phyloP scores from a whole-genome alignment of 2,797 vertebrate genomes.

The Helicolenus hilgendorfi region DNA sequence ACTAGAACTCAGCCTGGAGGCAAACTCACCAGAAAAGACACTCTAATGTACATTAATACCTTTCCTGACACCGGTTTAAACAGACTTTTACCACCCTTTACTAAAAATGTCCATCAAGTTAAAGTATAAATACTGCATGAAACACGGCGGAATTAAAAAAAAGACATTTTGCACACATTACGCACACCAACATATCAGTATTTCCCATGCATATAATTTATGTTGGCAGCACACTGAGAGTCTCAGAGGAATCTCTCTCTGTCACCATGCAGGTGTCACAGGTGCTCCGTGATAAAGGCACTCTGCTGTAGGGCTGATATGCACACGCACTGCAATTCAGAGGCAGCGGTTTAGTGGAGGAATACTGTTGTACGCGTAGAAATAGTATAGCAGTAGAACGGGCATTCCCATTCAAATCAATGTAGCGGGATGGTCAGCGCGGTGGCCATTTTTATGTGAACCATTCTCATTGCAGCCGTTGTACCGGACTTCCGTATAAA shows the following conservation, averaged over 20 bases:
- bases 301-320: constrained; percentile 47
- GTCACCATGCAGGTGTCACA: constrained; percentile 60
- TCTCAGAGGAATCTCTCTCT: constrained; percentile 6
- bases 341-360: not conserved
- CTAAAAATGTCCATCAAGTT: not conserved
- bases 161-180: not conserved
- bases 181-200: not conserved
- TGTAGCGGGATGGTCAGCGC: fast-evolving
- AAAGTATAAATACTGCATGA: not conserved
- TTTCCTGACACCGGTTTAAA: not conserved
- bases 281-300: constrained; percentile 50
- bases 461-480: too few relatives aligned
- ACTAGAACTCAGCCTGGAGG: not conserved
- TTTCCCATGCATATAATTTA: constrained; percentile 32
- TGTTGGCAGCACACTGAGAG: constrained; percentile 20
- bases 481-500: too few relatives aligned
- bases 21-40: not conserved
- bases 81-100: not conserved
- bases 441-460: too few relatives aligned
- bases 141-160: not conserved
- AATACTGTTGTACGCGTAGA: not conserved
- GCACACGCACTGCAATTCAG: not conserved
- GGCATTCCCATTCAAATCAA: too few relatives aligned
- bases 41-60: not conserved
- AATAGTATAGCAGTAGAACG: not conserved